Conservation (phyloP, 1,140 invertebrate genomes). For the Babylonia areolata region DNA sequence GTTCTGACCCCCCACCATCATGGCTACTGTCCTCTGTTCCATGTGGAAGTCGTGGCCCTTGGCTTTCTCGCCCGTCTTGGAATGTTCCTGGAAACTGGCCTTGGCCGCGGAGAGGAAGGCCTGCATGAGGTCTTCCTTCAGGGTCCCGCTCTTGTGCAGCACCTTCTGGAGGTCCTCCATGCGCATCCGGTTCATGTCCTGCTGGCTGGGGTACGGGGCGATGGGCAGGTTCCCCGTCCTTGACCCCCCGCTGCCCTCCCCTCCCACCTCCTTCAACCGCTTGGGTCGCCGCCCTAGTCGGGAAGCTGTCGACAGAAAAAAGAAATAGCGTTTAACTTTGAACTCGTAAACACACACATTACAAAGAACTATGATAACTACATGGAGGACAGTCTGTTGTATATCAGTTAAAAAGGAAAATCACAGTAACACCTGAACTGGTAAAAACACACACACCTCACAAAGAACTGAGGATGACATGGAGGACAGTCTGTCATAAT, state of each 20-base stretch:
- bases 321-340: too few relatives aligned
- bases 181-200: conserved; percentile 63
- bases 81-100: conserved; percentile 69
- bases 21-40: conserved; percentile 12
- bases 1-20: neutral
- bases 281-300: conserved; percentile 75
- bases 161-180: conserved; percentile 72
- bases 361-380: too few relatives aligned
- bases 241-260: conserved; percentile 40
- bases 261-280: conserved; percentile 71
- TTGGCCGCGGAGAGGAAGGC: conserved; percentile 67
- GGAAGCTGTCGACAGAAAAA: conserved; percentile 68
- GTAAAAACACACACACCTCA: too few relatives aligned
- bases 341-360: too few relatives aligned
- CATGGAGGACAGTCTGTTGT: too few relatives aligned
- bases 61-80: conserved; percentile 38
- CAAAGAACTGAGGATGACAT: too few relatives aligned
- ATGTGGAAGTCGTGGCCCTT: conserved; percentile 16
- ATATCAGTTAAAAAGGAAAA: too few relatives aligned
- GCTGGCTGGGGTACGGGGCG: conserved; percentile 68
- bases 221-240: conserved; percentile 64
- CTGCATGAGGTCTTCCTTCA: conserved; percentile 71
- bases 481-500: too few relatives aligned
- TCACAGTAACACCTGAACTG: too few relatives aligned
- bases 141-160: conserved; percentile 67